phyloP scores from a whole-genome alignment of 2,113 vertebrate genomes.

The Xenopus borealis region DNA sequence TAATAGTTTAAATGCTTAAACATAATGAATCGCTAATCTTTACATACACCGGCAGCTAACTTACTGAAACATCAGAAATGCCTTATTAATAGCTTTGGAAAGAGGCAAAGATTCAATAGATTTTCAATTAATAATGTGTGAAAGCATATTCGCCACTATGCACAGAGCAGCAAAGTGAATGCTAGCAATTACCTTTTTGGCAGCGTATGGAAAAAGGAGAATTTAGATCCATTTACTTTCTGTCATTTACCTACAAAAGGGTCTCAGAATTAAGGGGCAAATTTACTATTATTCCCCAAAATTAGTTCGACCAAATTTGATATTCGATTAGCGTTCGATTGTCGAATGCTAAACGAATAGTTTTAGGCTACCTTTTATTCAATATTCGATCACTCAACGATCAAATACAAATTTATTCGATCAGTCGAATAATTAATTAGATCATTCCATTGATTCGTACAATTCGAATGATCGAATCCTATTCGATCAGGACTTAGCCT shows the following conservation, averaged over 20 bases:
- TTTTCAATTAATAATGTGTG: constrained; percentile 34
- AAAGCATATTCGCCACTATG: constrained; percentile 6
- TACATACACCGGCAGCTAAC: constrained; percentile 1
- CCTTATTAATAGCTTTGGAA: constrained; percentile 23
- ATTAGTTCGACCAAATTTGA: too few species aligned
- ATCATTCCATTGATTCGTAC: too few species aligned
- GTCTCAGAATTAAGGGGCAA: too few species aligned
- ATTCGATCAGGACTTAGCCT: too few species aligned
- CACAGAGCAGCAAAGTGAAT: neutral
- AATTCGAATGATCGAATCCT: too few species aligned
- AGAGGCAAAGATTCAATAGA: constrained; percentile 25
- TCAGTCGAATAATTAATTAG: too few species aligned
- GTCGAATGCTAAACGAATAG: too few species aligned
- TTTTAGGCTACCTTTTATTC: too few species aligned
- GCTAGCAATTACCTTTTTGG: constrained; percentile 36
- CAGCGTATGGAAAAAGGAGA: constrained; percentile 5
- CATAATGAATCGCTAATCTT: constrained; percentile 22
- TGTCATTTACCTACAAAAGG: constrained; percentile 2
- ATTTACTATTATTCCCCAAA: too few species aligned
- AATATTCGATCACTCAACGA: too few species aligned
- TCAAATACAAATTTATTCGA: too few species aligned
- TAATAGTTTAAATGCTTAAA: constrained; percentile 13
- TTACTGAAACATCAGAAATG: constrained; percentile 26
- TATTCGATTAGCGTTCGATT: too few species aligned
- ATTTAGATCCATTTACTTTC: constrained; percentile 6